Evolutionary conservation across 2,888 invertebrate species (phyloP).

Genomic region (Macrophya alboannulata): DNA sequence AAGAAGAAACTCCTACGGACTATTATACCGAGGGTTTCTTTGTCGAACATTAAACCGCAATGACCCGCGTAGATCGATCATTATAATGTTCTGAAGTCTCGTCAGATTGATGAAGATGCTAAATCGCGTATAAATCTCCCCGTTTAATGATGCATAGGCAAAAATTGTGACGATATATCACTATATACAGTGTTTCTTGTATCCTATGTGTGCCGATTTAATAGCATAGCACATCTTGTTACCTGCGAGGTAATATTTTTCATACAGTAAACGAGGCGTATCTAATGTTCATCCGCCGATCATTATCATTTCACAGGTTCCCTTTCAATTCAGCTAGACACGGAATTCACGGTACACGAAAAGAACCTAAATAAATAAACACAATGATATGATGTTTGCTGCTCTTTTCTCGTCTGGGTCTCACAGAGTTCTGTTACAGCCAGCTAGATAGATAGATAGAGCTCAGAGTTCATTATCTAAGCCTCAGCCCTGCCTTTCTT

Average conservation of each 20-base stretch:
- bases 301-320: conserved; percentile 39
- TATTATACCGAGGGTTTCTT: conserved; percentile 11
- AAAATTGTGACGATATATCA: conserved; percentile 11
- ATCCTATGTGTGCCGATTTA: background rate
- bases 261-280: conserved; percentile 47
- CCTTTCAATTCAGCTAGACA: conserved; percentile 16
- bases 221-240: conserved; percentile 17
- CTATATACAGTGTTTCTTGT: background rate
- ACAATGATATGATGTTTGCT: background rate
- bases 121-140: background rate
- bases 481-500: conserved; percentile 15
- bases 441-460: background rate
- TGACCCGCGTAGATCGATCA: conserved; percentile 21
- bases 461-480: conserved; percentile 7
- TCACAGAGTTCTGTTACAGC: background rate
- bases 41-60: conserved; percentile 23
- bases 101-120: conserved; percentile 28
- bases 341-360: conserved; percentile 20
- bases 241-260: conserved; percentile 27
- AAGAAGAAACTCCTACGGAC: conserved; percentile 16
- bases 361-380: conserved; percentile 18
- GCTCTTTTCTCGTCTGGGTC: conserved; percentile 6
- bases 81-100: background rate
- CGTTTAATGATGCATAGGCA: background rate
- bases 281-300: conserved; percentile 48